Conservation (phyloP, 1,140 invertebrate species). For the Procambarus clarkii region DNA sequence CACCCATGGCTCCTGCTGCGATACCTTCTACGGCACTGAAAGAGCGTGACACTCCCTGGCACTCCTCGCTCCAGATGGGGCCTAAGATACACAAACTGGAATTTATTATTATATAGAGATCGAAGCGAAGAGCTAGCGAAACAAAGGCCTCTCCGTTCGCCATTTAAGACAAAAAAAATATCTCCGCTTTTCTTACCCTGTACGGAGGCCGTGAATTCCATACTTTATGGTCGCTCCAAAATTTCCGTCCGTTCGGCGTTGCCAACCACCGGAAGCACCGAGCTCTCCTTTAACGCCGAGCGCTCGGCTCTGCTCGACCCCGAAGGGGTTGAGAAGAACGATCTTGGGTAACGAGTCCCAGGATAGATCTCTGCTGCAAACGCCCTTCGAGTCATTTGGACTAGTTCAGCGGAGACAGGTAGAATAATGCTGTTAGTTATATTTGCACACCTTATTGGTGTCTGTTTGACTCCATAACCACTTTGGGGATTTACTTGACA, state of each 20-base stretch:
- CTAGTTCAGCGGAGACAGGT: background rate
- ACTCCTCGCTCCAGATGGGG: too few relatives aligned
- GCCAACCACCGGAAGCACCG: constrained; percentile 23
- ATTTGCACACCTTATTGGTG: background rate
- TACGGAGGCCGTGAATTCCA: constrained; percentile 45
- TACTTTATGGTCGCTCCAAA: constrained; percentile 59
- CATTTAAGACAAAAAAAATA: too few relatives aligned
- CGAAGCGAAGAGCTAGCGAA: too few relatives aligned
- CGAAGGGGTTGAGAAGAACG: too few relatives aligned
- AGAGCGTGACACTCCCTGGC: too few relatives aligned
- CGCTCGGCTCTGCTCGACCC: constrained; percentile 10
- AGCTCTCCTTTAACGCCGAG: background rate
- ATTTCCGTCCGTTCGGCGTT: constrained; percentile 19
- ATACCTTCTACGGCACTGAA: too few relatives aligned
- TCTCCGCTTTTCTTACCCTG: constrained; percentile 12
- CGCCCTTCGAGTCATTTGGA: constrained; percentile 26
- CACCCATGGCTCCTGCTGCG: too few relatives aligned
- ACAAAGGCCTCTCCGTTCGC: too few relatives aligned
- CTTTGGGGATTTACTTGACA: too few relatives aligned
- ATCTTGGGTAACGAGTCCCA: constrained; percentile 23
- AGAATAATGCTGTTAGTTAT: background rate
- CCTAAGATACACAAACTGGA: too few relatives aligned
- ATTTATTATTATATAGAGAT: too few relatives aligned
- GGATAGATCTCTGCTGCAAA: constrained; percentile 33
- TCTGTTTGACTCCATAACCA: background rate